phyloP scores from a whole-genome alignment of 1,140 invertebrate species.

The Temnothorax nylanderi region DNA sequence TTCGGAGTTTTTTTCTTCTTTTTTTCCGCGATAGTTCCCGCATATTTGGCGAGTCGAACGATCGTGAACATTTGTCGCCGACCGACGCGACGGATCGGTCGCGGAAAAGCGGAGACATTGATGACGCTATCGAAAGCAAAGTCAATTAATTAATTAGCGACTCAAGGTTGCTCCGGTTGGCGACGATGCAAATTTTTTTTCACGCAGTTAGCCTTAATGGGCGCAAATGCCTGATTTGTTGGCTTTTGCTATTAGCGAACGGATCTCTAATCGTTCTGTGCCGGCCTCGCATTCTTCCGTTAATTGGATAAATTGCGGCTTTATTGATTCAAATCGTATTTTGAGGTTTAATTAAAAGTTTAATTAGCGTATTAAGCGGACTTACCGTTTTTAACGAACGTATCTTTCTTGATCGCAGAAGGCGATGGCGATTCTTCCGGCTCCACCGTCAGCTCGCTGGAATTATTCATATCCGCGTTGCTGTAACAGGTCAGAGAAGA shows the following conservation, averaged over 20 bases:
- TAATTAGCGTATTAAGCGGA: constrained; percentile 38
- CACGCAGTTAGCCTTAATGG: constrained; percentile 20
- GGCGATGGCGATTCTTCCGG: constrained; percentile 52
- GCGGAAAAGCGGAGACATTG: not conserved
- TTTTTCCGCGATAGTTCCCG: not conserved
- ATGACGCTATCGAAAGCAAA: not conserved
- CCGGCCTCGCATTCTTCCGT: constrained; percentile 51
- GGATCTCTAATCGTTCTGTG: constrained; percentile 37
- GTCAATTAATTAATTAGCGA: constrained; percentile 28
- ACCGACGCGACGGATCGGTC: not conserved
- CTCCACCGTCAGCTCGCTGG: constrained; percentile 32
- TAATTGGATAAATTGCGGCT: constrained; percentile 45
- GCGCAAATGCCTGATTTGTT: constrained; percentile 23
- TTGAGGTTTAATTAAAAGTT: constrained; percentile 41
- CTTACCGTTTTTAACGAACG: constrained; percentile 71
- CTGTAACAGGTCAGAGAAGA: constrained; percentile 53
- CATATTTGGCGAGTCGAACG: not conserved
- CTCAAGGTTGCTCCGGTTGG: constrained; percentile 11
- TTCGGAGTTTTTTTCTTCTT: not conserved
- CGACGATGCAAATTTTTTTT: constrained; percentile 49
- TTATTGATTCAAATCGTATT: constrained; percentile 40
- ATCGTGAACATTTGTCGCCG: not conserved
- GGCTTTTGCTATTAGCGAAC: constrained; percentile 30
- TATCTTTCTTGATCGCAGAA: constrained; percentile 51
- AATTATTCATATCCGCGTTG: constrained; percentile 65